phyloP scores from a whole-genome alignment of 2,113 vertebrate species.

The Microcebus ravelobensis region DNA sequence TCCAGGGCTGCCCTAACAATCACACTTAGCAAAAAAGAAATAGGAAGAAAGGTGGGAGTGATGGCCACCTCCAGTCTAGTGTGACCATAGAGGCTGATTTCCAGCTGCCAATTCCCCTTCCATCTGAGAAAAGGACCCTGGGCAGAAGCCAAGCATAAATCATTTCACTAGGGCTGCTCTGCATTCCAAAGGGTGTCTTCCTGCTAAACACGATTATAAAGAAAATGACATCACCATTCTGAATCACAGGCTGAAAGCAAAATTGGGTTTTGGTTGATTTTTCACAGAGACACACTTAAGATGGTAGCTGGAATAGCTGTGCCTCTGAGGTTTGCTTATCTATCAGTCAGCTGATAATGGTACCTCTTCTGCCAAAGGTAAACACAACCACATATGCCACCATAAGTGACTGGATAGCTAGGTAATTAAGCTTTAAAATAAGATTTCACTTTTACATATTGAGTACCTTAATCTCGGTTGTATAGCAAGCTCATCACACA shows the following conservation, averaged over 20 bases:
- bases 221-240: conserved; percentile 72
- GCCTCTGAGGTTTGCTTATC: neutral
- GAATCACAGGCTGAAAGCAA: conserved; percentile 67
- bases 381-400: neutral
- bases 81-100: neutral
- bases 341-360: neutral
- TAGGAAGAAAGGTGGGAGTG: conserved; percentile 40
- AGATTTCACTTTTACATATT: conserved; percentile 35
- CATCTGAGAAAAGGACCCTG: conserved; percentile 34
- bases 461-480: conserved; percentile 27
- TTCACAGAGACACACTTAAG: conserved; percentile 48
- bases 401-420: neutral
- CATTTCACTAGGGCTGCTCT: conserved; percentile 39
- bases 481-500: conserved; percentile 35
- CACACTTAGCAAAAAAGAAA: neutral
- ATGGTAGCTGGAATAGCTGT: neutral
- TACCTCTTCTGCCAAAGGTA: neutral
- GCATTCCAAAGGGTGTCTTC: conserved; percentile 64
- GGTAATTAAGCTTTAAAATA: neutral
- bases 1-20: neutral
- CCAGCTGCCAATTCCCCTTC: conserved; percentile 24
- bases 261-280: conserved; percentile 60
- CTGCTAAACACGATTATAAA: conserved; percentile 48
- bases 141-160: conserved; percentile 39
- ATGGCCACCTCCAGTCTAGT: conserved; percentile 45